phyloP scores from a whole-genome alignment of 2,888 invertebrate genomes.

The Drosophila longiperda region DNA sequence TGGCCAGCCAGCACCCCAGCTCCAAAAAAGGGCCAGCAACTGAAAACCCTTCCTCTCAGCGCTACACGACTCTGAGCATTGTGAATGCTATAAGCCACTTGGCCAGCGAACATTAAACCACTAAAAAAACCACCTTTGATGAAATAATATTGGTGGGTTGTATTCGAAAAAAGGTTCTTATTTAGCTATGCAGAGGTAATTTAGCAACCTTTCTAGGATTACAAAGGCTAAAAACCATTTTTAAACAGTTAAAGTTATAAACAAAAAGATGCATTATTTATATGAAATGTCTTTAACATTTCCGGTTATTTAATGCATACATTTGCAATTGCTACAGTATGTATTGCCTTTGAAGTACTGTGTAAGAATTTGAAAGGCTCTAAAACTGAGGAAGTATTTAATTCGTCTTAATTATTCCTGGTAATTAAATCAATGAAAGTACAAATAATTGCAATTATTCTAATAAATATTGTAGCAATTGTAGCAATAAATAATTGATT shows the following conservation, averaged over 20 bases:
- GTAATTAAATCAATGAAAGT: background rate
- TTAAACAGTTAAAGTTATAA: background rate
- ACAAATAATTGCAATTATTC: background rate
- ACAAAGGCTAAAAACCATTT: background rate
- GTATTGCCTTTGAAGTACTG: background rate
- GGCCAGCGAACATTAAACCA: constrained; percentile 41
- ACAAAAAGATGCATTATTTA: background rate
- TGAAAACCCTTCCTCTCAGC: constrained; percentile 35
- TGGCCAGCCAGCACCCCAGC: background rate
- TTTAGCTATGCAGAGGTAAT: constrained; percentile 12
- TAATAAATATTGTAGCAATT: background rate
- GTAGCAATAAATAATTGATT: background rate
- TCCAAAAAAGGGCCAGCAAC: constrained; percentile 24
- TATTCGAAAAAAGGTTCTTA: constrained; percentile 6
- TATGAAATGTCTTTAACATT: background rate
- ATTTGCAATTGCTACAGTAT: background rate
- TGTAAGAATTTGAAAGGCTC: background rate
- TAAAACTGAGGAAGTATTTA: background rate
- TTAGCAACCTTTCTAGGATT: background rate
- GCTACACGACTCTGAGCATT: constrained; percentile 34
- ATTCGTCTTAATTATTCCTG: background rate
- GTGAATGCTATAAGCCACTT: constrained; percentile 26
- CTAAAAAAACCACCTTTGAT: constrained; percentile 36
- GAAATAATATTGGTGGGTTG: constrained; percentile 26
- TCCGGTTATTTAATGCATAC: background rate